Percentiles rank a stretch among this genome's conserved stretches.
These are phyloP conservation scores for Idris sp. DNA, from an alignment of 1,140 invertebrate species.

Conservation along the genomic window DNA sequence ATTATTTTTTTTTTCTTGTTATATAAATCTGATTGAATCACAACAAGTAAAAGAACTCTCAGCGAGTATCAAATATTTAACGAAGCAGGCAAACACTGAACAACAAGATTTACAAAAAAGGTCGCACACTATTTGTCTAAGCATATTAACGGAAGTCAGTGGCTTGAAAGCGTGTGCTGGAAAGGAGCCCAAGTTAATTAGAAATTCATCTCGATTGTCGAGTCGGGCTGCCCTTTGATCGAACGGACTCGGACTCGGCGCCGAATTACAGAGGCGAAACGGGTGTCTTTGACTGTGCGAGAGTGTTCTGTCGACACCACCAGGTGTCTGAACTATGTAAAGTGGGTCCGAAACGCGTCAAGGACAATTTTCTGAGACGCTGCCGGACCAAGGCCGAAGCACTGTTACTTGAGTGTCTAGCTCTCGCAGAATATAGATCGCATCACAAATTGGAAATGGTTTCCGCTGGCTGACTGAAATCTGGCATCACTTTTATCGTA, in stretches of 20 bases:
- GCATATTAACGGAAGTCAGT: slow-evolving; percentile 20
- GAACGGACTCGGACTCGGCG: slow-evolving; percentile 11
- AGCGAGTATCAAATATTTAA: too few species aligned
- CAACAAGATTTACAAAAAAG: slow-evolving; percentile 41
- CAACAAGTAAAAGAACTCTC: too few species aligned
- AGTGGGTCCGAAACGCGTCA: slow-evolving; percentile 34
- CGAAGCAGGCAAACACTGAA: slow-evolving; percentile 41
- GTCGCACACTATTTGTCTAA: slow-evolving; percentile 26
- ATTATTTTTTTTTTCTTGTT: too few species aligned
- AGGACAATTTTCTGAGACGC: slow-evolving; percentile 24
- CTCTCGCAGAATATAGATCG: slow-evolving; percentile 45
- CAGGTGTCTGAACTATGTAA: slow-evolving; percentile 76
- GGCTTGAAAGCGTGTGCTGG: slow-evolving; percentile 19
- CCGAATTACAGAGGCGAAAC: slow-evolving; percentile 41
- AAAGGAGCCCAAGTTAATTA: too few species aligned
- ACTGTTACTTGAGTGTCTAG: slow-evolving; percentile 21
- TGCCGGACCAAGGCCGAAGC: slow-evolving; percentile 38
- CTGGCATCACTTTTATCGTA: slow-evolving; percentile 39
- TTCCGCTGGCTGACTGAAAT: slow-evolving; percentile 29
- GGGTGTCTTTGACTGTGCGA: slow-evolving; percentile 14
- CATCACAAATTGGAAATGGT: slow-evolving; percentile 44
- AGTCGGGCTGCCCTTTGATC: slow-evolving; percentile 52
- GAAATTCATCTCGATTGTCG: slow-evolving; percentile 46
- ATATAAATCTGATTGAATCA: too few species aligned
- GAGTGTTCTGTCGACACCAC: slow-evolving; percentile 71